phyloP scores from a whole-genome alignment of 2,113 vertebrate species.

The Xyrauchen texanus region DNA sequence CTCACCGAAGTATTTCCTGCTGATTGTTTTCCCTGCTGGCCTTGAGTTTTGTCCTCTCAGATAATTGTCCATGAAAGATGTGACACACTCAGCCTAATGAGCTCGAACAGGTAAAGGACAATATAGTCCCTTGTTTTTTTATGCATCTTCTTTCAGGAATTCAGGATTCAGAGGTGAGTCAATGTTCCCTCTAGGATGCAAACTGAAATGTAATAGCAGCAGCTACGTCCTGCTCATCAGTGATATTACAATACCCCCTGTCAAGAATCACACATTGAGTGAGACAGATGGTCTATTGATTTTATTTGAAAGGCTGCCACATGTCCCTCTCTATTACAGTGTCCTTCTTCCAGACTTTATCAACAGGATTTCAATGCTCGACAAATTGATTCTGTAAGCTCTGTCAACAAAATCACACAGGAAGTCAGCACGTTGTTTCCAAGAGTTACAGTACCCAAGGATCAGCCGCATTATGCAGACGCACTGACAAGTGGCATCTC shows the following conservation, averaged over 20 bases:
- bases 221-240: constrained; percentile 32
- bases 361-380: constrained; percentile 12
- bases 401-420: not conserved
- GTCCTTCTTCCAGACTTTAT: constrained; percentile 14
- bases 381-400: not conserved
- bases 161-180: not conserved
- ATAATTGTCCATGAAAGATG: constrained; percentile 26
- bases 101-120: constrained; percentile 39
- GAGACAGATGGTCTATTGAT: constrained; percentile 52
- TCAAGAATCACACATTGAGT: constrained; percentile 48
- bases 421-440: too few species aligned
- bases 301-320: constrained; percentile 47
- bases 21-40: constrained; percentile 4
- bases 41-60: constrained; percentile 31
- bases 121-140: constrained; percentile 23
- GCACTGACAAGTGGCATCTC: too few species aligned
- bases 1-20: not conserved
- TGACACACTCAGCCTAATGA: constrained; percentile 37
- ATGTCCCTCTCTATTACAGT: constrained; percentile 31
- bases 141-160: constrained; percentile 9
- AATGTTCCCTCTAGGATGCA: not conserved
- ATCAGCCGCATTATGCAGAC: too few species aligned
- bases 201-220: constrained; percentile 3
- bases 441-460: too few species aligned
- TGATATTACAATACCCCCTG: constrained; percentile 40